A percentile compares a stretch with the other conserved stretches of the same genome.
Evolutionary conservation across 2,888 invertebrate genomes (phyloP).

Genomic region (Noctua janthe): DNA sequence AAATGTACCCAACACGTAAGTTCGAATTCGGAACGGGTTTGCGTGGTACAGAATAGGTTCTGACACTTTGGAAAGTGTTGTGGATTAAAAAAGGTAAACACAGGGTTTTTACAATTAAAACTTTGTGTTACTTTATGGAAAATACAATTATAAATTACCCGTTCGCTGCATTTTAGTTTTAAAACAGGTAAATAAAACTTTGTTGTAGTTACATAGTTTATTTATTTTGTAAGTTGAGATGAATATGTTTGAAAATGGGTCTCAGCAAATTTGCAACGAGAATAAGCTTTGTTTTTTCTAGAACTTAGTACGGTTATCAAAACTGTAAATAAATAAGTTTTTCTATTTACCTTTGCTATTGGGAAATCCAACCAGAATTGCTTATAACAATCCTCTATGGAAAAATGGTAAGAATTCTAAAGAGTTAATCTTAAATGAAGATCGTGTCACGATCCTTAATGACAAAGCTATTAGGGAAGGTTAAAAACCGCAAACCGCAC

Average conservation of each 20-base stretch:
- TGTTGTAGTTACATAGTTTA: not conserved
- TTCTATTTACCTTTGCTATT: not conserved
- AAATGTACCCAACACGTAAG: constrained; percentile 64
- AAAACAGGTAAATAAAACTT: constrained; percentile 5
- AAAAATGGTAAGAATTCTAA: not conserved
- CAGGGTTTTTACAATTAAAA: not conserved
- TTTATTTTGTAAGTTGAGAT: constrained; percentile 1
- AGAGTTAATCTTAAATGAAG: constrained; percentile 19
- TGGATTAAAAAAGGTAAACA: constrained; percentile 1
- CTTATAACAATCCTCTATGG: not conserved
- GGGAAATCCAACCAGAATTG: not conserved
- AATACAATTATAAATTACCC: not conserved
- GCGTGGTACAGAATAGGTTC: constrained; percentile 30
- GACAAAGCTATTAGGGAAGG: constrained; percentile 49
- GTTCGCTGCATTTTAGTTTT: constrained; percentile 4
- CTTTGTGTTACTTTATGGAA: not conserved
- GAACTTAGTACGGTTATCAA: constrained; percentile 10
- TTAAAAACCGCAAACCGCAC: constrained; percentile 58
- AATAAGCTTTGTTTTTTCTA: constrained; percentile 23
- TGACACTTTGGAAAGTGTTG: constrained; percentile 12
- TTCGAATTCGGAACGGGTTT: constrained; percentile 47
- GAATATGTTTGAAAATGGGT: constrained; percentile 28
- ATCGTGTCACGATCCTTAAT: constrained; percentile 43
- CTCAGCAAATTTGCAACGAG: constrained; percentile 4
- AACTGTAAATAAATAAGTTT: constrained; percentile 30